Base-by-base conservation (phyloP, 1,140 invertebrate genomes). In the Zaprionus ghesquierei region DNA sequence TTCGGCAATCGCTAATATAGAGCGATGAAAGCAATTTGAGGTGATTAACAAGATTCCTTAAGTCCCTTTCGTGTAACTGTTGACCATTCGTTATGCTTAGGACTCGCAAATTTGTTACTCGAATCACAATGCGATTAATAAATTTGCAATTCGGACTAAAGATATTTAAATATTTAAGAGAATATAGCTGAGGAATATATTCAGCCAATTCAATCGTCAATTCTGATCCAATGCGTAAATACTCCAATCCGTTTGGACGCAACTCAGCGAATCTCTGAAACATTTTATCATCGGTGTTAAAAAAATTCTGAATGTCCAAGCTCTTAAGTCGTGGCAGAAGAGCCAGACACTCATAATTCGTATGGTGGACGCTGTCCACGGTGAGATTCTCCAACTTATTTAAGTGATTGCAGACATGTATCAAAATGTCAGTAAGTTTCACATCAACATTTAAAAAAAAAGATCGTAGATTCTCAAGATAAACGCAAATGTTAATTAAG, bases 231-330 rank as follows among this genome's bases (percentile, higher is more conserved):
- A 74, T 50, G 3, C 58, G 51, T 4, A 74, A 22, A 20, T 60
- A 13, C 13, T 53, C 22, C 15, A 74, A 56, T 0, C 6, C 13
- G 2, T 22, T 0, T 1, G 65, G 65, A n/a, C 58, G 56, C n/a
- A 62, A 0, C 3, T 62, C 44, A 9, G 65, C 25, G 2, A 74
- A 29, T 38, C 18, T 74, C 18, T 63, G 13, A 12, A 75, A 63
- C 0, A 75, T 2, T 15, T 23, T 69, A 15, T 63, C 66, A 1
- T 12, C 8, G 0, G 53, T 15, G 2, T 44, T 29, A 1, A 33
- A 25, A 44, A 63, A 63, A 41, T 63, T 18, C 22, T 62, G 4
- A 53, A 75, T 69, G 35, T 69, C 53, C 15, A 75, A 51, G 6
- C 44, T 29, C 13, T 4, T 20, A 0, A 75, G 35, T n/a, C 27